Evolutionary conservation across 1,140 invertebrate genomes (phyloP), one percentile per base, ranked within the genome.

Genomic region (Elysia chlorotica): DNA sequence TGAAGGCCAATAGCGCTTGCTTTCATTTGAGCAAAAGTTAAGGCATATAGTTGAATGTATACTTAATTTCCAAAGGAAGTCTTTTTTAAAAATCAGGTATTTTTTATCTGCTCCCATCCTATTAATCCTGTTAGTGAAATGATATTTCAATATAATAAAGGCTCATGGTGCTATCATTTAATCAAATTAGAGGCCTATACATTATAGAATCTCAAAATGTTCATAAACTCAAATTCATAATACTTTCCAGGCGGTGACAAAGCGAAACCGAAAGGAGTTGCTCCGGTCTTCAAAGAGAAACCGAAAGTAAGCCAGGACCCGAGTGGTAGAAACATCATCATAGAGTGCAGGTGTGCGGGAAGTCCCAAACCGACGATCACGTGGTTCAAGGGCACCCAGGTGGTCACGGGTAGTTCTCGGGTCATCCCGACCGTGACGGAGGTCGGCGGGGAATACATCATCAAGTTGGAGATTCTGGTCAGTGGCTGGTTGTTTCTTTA

Each of bases 271-370:
- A 94, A 92, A 84, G 95, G 94, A 83, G 93, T 95, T 86, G 95
- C 95, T 88, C 96, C 96, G 68, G 96, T 94, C 66, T 99, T 99
- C 90, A 97, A 95, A 79, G 96, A 98, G 90, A 92, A 96, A 88
- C 96, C 97, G 38, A 91, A 96, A 83, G 97, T 98, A 85, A 91
- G 93, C 88, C 96, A 98, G 90, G 83, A 86, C 14, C 76, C 75
- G 23, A 75, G 68, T 54, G 95, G 97, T 79, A 96, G 93, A 88
- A 86, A 83, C 73, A 94, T 99, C 79, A 93, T 92, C 75, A 97
- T 99, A 88, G 95, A 97, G 89, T 97, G 96, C 89, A 91, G 94
- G 89, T 94, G 97, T 87, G 95, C 95, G 80, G 96, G 95, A 81
- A 95, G 96, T 89, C 96, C 96, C 56, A 94, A 94, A 89, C 96